Conservation (phyloP, 2,113 vertebrate species). For the Opisthocomus hoazin region DNA sequence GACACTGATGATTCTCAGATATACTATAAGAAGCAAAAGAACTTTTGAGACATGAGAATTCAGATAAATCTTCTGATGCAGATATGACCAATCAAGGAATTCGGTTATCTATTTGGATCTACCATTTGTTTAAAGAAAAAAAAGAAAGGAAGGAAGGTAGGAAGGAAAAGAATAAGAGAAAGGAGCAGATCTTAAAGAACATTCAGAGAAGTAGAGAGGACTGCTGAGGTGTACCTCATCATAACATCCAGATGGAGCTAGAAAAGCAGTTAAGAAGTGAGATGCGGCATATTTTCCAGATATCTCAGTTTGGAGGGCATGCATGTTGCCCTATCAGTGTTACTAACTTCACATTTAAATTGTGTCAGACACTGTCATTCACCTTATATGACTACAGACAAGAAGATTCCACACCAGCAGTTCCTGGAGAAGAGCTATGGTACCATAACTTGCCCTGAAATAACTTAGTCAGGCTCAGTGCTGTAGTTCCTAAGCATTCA, state of each 20-base stretch:
- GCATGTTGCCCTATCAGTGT: not conserved
- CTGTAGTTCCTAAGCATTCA: not conserved
- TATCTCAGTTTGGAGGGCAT: not conserved
- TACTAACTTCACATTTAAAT: not conserved
- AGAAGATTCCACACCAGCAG: not conserved
- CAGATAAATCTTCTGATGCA: not conserved
- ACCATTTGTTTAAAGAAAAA: not conserved
- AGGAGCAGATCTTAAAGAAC: not conserved
- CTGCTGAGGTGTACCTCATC: not conserved
- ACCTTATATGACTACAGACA: not conserved
- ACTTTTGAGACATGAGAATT: not conserved
- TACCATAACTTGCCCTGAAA: not conserved
- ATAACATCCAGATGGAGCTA: not conserved
- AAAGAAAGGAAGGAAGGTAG: not conserved
- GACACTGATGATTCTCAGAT: not conserved
- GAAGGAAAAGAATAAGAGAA: not conserved
- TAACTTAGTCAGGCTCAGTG: not conserved
- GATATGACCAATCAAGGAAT: not conserved
- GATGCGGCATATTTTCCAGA: not conserved
- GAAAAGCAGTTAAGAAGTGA: not conserved
- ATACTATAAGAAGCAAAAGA: not conserved
- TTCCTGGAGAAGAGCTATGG: not conserved
- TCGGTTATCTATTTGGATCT: too few species aligned
- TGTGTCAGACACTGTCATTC: not conserved
- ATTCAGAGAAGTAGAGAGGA: not conserved